A percentile compares a stretch with the other conserved stretches of the same genome.
These are phyloP conservation scores for Lomographa bimaculata DNA, from an alignment of 2,888 invertebrate genomes.

Conservation along the genomic window DNA sequence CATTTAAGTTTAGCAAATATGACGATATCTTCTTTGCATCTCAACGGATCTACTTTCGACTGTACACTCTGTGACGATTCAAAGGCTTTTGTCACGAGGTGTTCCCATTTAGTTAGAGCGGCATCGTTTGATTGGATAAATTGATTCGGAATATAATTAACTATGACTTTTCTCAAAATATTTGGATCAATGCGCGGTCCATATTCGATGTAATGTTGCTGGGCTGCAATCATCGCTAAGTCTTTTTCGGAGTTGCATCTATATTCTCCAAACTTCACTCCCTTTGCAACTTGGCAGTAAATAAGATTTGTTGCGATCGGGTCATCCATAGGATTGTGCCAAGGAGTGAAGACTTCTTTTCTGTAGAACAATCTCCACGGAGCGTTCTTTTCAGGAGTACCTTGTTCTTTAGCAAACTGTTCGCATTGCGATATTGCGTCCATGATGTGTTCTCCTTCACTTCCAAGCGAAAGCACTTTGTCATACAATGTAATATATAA, in stretches of 20 bases:
- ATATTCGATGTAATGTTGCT: slow-evolving; percentile 94
- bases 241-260: slow-evolving; percentile 92
- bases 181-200: slow-evolving; percentile 87
- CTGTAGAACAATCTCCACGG: slow-evolving; percentile 95
- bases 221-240: slow-evolving; percentile 93
- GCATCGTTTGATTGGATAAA: slow-evolving; percentile 85
- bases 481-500: slow-evolving; percentile 95
- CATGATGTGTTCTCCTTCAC: slow-evolving; percentile 95
- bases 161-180: slow-evolving; percentile 87
- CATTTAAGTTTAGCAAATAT: slow-evolving; percentile 95
- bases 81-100: slow-evolving; percentile 88
- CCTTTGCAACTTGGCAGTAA: slow-evolving; percentile 93
- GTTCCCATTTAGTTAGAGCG: slow-evolving; percentile 88
- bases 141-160: slow-evolving; percentile 92
- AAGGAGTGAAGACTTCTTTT: slow-evolving; percentile 95
- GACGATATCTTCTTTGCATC: slow-evolving; percentile 95
- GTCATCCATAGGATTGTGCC: slow-evolving; percentile 95
- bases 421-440: slow-evolving; percentile 98
- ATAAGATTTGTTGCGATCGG: slow-evolving; percentile 93
- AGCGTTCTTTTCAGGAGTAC: slow-evolving; percentile 91
- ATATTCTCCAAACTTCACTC: slow-evolving; percentile 96
- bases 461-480: slow-evolving; percentile 94
- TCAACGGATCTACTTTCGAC: slow-evolving; percentile 85
- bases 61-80: slow-evolving; percentile 88
- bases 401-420: slow-evolving; percentile 96